Conservation (phyloP, 1,140 invertebrate species). For the Penaeus vannamei region DNA sequence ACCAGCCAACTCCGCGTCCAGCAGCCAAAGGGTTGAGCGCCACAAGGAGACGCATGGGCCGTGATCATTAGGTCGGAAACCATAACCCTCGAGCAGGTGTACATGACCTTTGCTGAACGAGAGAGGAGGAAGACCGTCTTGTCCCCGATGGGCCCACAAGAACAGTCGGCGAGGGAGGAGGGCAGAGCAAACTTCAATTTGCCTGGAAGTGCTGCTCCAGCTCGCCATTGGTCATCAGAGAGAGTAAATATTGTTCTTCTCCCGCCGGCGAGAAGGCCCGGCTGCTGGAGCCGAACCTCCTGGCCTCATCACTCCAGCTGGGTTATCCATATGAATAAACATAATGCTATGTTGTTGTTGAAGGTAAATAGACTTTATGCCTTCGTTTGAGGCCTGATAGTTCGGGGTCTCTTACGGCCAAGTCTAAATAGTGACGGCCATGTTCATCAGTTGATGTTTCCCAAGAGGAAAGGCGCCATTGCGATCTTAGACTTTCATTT, state of each 20-base stretch:
- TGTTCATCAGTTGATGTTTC: constrained; percentile 27
- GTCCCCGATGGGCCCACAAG: constrained; percentile 54
- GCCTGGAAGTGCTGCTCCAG: constrained; percentile 64
- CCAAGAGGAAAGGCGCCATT: neutral
- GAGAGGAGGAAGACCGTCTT: constrained; percentile 61
- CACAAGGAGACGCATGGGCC: constrained; percentile 58
- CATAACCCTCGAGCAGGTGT: constrained; percentile 51
- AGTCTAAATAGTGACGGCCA: constrained; percentile 39
- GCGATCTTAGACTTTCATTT: too few relatives aligned
- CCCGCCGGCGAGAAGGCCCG: constrained; percentile 50
- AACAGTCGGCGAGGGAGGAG: constrained; percentile 62
- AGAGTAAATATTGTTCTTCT: constrained; percentile 65
- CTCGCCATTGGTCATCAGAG: constrained; percentile 65
- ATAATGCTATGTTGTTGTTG: constrained; percentile 60
- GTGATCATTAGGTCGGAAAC: constrained; percentile 63
- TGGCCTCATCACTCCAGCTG: constrained; percentile 57
- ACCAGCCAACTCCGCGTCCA: constrained; percentile 65
- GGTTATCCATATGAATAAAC: constrained; percentile 65
- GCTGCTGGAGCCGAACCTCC: constrained; percentile 36
- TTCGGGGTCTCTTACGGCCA: constrained; percentile 43
- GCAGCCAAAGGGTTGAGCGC: constrained; percentile 62
- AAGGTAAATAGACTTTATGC: constrained; percentile 64
- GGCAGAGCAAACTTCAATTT: constrained; percentile 64
- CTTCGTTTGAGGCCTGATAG: constrained; percentile 46
- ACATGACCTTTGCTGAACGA: constrained; percentile 45